Percentiles rank a stretch among this genome's conserved stretches.
Conservation (phyloP, 1,140 invertebrate genomes). For the Drosophila littoralis region DNA sequence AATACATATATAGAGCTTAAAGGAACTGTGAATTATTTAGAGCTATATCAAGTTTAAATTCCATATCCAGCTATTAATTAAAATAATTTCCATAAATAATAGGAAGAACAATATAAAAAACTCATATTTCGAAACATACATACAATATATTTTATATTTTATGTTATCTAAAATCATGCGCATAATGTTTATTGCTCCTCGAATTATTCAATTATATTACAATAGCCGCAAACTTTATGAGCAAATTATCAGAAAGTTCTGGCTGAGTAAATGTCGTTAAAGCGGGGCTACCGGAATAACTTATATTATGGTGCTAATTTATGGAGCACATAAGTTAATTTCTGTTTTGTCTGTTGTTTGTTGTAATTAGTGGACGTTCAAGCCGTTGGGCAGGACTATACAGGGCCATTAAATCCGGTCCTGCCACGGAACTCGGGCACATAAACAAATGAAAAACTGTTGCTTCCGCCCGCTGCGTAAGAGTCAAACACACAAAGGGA, state of each 20-base stretch:
- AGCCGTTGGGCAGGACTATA: slow-evolving; percentile 67
- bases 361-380: slow-evolving; percentile 77
- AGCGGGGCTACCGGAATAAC: slow-evolving; percentile 46
- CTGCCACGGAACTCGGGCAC: slow-evolving; percentile 51
- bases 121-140: background rate
- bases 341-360: slow-evolving; percentile 75
- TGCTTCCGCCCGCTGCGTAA: slow-evolving; percentile 60
- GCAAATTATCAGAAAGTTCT: slow-evolving; percentile 29
- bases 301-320: slow-evolving; percentile 73
- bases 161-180: no score
- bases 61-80: no score
- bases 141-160: background rate
- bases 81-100: no score
- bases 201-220: slow-evolving; percentile 15
- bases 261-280: slow-evolving; percentile 14
- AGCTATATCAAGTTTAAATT: no score
- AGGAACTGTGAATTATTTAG: no score
- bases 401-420: slow-evolving; percentile 69
- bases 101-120: no score
- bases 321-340: slow-evolving; percentile 82
- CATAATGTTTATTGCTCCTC: background rate
- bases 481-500: slow-evolving; percentile 6
- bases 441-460: slow-evolving; percentile 78
- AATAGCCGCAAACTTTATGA: slow-evolving; percentile 20
- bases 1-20: no score